Conservation (phyloP, 64 coral and sea anemone species). For the Montipora cactus region DNA sequence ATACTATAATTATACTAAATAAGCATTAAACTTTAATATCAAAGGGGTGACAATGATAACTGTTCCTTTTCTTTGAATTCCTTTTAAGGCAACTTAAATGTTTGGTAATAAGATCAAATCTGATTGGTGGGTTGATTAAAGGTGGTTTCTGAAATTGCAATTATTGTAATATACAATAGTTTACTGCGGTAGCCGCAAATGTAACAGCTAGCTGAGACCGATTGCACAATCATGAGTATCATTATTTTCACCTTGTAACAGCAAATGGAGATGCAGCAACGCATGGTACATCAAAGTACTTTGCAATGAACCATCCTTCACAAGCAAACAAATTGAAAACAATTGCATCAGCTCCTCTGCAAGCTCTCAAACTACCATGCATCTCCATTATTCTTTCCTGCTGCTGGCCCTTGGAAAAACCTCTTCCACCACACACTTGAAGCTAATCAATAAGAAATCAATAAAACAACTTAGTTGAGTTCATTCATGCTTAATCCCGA, state of each 20-base stretch:
- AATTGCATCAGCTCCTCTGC: conserved; percentile 84
- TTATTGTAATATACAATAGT: too few relatives aligned
- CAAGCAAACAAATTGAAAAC: conserved; percentile 95
- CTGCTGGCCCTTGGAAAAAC: conserved; percentile 77
- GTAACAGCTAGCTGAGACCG: too few relatives aligned
- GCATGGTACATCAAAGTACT: conserved; percentile 81
- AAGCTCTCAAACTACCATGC: conserved; percentile 83
- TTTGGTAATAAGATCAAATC: too few relatives aligned
- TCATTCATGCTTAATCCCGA: not conserved
- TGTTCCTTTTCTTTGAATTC: too few relatives aligned
- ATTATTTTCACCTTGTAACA: conserved; percentile 61
- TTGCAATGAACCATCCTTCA: conserved; percentile 95
- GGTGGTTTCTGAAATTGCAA: too few relatives aligned
- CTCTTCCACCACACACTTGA: conserved; percentile 85
- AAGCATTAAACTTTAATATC: too few relatives aligned
- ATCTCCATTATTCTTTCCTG: conserved; percentile 87
- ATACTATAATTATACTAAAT: too few relatives aligned
- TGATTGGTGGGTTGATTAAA: too few relatives aligned
- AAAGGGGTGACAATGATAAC: too few relatives aligned
- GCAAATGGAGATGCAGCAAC: conserved; percentile 92
- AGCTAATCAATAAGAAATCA: conserved; percentile 46
- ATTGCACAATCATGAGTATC: too few relatives aligned
- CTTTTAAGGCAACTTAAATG: too few relatives aligned
- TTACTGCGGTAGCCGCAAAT: too few relatives aligned
- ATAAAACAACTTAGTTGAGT: not conserved